These are phyloP conservation scores for Aphelenchoides bicaudatus DNA, from an alignment of 2,888 invertebrate species.

Conservation along the genomic window DNA sequence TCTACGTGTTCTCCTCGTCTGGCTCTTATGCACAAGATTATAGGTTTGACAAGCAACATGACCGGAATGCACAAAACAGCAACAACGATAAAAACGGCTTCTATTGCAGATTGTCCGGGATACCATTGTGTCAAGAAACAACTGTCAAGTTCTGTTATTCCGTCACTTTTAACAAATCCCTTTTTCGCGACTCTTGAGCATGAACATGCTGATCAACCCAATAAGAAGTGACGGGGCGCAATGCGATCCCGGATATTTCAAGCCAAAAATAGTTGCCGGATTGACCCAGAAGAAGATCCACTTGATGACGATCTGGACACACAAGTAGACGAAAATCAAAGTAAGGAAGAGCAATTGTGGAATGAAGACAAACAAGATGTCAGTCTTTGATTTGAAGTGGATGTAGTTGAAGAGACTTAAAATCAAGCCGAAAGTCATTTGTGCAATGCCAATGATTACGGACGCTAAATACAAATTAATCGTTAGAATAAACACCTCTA, in stretches of 20 bases:
- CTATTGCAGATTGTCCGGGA: slow-evolving; percentile 54
- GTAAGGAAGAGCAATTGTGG: slow-evolving; percentile 87
- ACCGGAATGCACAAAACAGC: slow-evolving; percentile 59
- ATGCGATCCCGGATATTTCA: slow-evolving; percentile 61
- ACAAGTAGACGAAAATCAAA: slow-evolving; percentile 91
- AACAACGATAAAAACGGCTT: slow-evolving; percentile 60
- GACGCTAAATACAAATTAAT: no score
- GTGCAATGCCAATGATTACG: slow-evolving; percentile 54
- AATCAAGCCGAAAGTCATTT: slow-evolving; percentile 59
- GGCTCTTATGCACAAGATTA: slow-evolving; percentile 28
- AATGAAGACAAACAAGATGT: slow-evolving; percentile 85
- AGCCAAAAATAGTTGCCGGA: slow-evolving; percentile 43
- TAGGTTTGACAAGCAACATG: slow-evolving; percentile 59
- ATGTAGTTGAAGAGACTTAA: slow-evolving; percentile 53
- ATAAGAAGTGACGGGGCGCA: slow-evolving; percentile 95
- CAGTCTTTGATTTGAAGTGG: slow-evolving; percentile 69
- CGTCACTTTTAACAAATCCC: slow-evolving; percentile 30
- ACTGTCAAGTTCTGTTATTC: slow-evolving; percentile 25
- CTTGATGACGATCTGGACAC: slow-evolving; percentile 67
- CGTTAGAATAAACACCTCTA: no score
- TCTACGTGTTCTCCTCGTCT: slow-evolving; percentile 43
- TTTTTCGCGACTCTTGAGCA: slow-evolving; percentile 69
- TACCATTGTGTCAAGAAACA: slow-evolving; percentile 54
- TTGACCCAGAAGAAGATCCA: slow-evolving; percentile 53
- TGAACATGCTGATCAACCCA: slow-evolving; percentile 70